These are phyloP conservation scores for Zapornia atra DNA, from an alignment of 2,113 vertebrate species.

Conservation along the genomic window DNA sequence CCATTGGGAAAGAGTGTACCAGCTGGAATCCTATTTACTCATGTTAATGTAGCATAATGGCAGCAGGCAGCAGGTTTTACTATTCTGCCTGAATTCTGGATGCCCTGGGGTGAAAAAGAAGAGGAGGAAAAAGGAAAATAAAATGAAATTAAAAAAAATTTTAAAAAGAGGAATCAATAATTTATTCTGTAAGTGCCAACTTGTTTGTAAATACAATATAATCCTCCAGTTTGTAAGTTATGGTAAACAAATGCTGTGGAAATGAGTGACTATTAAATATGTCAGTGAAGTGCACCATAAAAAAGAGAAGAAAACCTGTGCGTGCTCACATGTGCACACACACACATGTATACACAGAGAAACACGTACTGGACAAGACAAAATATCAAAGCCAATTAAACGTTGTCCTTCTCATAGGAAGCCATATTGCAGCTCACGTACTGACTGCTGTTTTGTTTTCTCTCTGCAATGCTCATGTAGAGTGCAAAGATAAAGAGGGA, in stretches of 20 bases:
- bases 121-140: not conserved
- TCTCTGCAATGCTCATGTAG: slow-evolving; percentile 30
- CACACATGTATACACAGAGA: not conserved
- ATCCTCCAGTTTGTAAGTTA: slow-evolving; percentile 73
- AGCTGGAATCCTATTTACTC: slow-evolving; percentile 73
- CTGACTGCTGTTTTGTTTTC: slow-evolving; percentile 45
- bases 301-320: not conserved
- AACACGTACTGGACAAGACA: not conserved
- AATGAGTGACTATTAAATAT: slow-evolving; percentile 57
- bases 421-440: slow-evolving; percentile 68
- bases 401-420: slow-evolving; percentile 70
- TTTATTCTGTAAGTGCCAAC: slow-evolving; percentile 96
- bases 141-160: not conserved
- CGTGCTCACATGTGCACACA: not conserved
- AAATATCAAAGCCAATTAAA: slow-evolving; percentile 38
- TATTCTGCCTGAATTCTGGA: slow-evolving; percentile 69
- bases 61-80: slow-evolving; percentile 66
- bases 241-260: slow-evolving; percentile 68
- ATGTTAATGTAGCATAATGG: slow-evolving; percentile 78
- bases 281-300: slow-evolving; percentile 60
- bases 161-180: slow-evolving; percentile 67
- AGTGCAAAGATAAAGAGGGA: slow-evolving; percentile 27
- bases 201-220: slow-evolving; percentile 86
- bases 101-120: slow-evolving; percentile 64
- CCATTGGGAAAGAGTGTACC: slow-evolving; percentile 51